Percentiles rank a stretch among this genome's conserved stretches.
These are phyloP conservation scores for Tipula lateralis DNA, from an alignment of 2,888 invertebrate species.

Conservation along the genomic window DNA sequence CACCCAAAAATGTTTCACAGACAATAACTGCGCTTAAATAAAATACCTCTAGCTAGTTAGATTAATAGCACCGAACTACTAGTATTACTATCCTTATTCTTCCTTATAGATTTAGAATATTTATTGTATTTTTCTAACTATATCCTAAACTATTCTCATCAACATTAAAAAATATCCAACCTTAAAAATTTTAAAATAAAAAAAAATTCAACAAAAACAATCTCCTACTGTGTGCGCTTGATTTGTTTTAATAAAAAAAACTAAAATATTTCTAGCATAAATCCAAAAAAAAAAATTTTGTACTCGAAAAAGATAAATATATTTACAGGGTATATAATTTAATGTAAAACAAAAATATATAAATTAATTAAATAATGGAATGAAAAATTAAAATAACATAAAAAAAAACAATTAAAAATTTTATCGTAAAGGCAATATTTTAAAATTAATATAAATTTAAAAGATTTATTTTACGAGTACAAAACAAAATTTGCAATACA, in stretches of 20 bases:
- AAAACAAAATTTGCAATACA: background rate
- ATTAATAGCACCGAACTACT: background rate
- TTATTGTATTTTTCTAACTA: background rate
- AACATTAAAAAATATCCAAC: background rate
- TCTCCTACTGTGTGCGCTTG: background rate
- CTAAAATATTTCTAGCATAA: background rate
- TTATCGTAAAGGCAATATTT: conserved; percentile 9
- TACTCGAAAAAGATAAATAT: background rate
- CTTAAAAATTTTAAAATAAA: background rate
- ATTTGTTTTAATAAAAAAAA: background rate
- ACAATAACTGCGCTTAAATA: background rate
- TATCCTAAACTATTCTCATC: background rate
- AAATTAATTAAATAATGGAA: background rate
- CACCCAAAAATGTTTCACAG: background rate
- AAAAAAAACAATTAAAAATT: background rate
- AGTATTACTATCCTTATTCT: background rate
- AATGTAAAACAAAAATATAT: background rate
- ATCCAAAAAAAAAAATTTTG: background rate
- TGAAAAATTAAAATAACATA: background rate
- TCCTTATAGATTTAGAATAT: background rate
- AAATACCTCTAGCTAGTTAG: background rate
- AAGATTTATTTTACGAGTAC: background rate
- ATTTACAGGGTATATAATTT: conserved; percentile 21
- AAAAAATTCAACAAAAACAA: background rate
- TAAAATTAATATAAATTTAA: background rate